Evolutionary conservation across 2,113 vertebrate genomes (phyloP).

Genomic region (Seriola aureovittata): DNA sequence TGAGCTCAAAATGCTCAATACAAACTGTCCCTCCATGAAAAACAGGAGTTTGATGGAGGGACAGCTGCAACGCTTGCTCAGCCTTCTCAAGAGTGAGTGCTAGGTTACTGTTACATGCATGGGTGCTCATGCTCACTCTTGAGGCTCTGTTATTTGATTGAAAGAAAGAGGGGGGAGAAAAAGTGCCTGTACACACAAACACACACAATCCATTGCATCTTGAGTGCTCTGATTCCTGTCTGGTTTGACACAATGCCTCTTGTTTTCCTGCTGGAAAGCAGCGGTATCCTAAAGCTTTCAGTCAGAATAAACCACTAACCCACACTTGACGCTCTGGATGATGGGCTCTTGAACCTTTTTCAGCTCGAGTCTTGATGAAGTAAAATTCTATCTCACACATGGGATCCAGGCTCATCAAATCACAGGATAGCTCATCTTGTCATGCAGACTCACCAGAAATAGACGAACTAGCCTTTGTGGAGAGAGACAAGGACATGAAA

Average conservation of each 20-base stretch:
- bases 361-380: no score
- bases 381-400: no score
- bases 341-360: no score
- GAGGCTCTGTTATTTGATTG: neutral
- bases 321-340: no score
- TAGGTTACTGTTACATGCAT: conserved; percentile 8
- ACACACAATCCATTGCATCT: neutral
- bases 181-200: neutral
- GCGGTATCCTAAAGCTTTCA: neutral
- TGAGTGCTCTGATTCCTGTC: neutral
- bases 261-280: neutral
- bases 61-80: conserved; percentile 41
- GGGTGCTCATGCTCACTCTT: conserved; percentile 16
- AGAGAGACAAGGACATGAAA: no score
- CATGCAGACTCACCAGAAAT: no score
- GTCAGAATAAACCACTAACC: conserved; percentile 10
- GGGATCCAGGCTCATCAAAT: no score
- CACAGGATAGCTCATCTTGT: no score
- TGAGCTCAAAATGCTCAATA: conserved; percentile 39
- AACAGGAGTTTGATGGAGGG: conserved; percentile 36
- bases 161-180: neutral
- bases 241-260: neutral
- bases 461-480: no score
- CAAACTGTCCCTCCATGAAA: conserved; percentile 41
- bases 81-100: conserved; percentile 19